phyloP scores from a whole-genome alignment of 1,140 invertebrate species.

The Pinna nobilis region DNA sequence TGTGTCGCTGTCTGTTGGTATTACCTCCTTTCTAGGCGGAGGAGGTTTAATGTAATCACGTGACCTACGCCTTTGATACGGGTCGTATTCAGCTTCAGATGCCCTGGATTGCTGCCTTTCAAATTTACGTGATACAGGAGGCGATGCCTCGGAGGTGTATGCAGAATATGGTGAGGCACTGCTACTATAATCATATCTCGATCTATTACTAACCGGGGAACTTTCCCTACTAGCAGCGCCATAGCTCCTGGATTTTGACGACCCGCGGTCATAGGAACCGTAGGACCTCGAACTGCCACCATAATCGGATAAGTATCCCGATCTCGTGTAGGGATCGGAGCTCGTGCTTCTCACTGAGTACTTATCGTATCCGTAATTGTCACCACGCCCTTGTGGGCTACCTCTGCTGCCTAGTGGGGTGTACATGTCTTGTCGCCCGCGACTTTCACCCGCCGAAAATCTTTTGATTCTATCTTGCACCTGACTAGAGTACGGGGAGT shows the following conservation, averaged over 20 bases:
- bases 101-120: conserved; percentile 49
- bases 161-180: conserved; percentile 65
- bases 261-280: conserved; percentile 62
- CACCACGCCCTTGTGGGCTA: conserved; percentile 36
- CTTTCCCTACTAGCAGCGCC: conserved; percentile 64
- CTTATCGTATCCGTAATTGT: conserved; percentile 47
- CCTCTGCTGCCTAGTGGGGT: conserved; percentile 49
- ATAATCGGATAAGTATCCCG: conserved; percentile 71
- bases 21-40: conserved; percentile 30
- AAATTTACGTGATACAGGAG: conserved; percentile 48
- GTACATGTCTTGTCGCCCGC: conserved; percentile 43
- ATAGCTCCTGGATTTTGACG: conserved; percentile 61
- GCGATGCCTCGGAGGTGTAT: conserved; percentile 60
- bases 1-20: conserved; percentile 52
- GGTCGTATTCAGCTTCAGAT: conserved; percentile 23
- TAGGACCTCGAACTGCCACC: conserved; percentile 65
- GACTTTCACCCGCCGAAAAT: conserved; percentile 39
- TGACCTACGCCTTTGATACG: conserved; percentile 39
- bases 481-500: conserved; percentile 6
- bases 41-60: conserved; percentile 33
- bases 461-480: conserved; percentile 56
- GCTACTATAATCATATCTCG: conserved; percentile 68
- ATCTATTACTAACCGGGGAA: conserved; percentile 63
- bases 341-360: conserved; percentile 57
- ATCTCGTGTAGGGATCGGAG: conserved; percentile 62